Conservation (phyloP, 2,113 vertebrate species). For the Equus przewalskii region DNA sequence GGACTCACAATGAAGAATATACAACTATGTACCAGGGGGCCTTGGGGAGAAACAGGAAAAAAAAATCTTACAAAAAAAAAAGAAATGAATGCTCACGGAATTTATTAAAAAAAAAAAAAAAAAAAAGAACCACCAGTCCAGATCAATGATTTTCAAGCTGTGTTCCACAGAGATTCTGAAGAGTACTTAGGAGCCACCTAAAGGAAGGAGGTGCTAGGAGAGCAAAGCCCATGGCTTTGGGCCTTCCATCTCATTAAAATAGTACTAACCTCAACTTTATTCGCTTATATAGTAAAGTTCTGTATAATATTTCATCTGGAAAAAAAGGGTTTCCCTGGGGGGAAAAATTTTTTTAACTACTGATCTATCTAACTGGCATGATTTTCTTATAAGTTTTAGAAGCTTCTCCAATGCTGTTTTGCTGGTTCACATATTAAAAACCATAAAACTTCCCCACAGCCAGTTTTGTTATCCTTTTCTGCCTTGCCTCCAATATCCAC, state of each 20-base stretch:
- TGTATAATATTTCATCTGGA: neutral
- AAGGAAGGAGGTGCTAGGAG: neutral
- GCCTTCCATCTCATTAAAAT: conserved; percentile 4
- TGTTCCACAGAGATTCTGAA: conserved; percentile 47
- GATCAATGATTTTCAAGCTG: conserved; percentile 7
- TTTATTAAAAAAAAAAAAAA: too few relatives aligned
- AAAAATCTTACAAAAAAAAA: too few relatives aligned
- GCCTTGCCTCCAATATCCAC: neutral
- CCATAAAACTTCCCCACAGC: conserved; percentile 10
- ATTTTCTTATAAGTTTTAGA: conserved; percentile 12
- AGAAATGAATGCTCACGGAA: too few relatives aligned
- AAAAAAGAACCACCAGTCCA: conserved; percentile 1
- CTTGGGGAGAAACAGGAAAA: too few relatives aligned
- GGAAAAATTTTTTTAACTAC: neutral
- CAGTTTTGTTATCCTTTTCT: conserved; percentile 42
- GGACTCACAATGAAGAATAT: too few relatives aligned
- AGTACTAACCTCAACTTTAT: neutral
- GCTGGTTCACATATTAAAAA: conserved; percentile 32
- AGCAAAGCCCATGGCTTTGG: neutral
- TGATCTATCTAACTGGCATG: neutral
- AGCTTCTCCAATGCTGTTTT: conserved; percentile 1
- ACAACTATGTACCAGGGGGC: too few relatives aligned
- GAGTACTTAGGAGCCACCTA: neutral
- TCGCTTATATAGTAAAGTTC: conserved; percentile 4
- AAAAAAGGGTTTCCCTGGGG: neutral